Conservation (phyloP, 2,113 vertebrate species). For the Xyrauchen texanus region DNA sequence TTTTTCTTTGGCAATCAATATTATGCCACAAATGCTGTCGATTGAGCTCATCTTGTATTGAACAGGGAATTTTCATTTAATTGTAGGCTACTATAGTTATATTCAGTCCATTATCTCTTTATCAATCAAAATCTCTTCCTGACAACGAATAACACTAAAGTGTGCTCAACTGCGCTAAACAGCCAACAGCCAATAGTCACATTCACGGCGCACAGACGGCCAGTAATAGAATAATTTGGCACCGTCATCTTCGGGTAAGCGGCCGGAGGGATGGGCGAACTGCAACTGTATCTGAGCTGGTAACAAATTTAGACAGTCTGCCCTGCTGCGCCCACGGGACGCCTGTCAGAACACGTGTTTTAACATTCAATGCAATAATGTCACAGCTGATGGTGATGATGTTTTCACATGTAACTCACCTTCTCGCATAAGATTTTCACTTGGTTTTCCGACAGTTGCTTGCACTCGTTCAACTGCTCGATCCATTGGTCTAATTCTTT, state of each 20-base stretch:
- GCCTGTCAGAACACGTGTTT: constrained; percentile 23
- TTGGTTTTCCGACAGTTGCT: constrained; percentile 91
- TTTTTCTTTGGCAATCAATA: too few relatives aligned
- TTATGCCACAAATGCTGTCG: too few relatives aligned
- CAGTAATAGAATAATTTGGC: constrained; percentile 50
- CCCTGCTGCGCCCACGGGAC: not conserved
- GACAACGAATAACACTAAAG: constrained; percentile 31
- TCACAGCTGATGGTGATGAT: not conserved
- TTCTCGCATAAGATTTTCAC: constrained; percentile 95
- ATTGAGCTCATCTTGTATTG: too few relatives aligned
- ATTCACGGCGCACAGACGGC: constrained; percentile 23
- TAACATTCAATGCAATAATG: not conserved
- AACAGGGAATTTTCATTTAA: too few relatives aligned
- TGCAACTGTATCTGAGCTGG: not conserved
- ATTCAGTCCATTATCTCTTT: too few relatives aligned
- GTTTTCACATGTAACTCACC: constrained; percentile 68
- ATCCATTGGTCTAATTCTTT: constrained; percentile 97
- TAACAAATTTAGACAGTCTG: constrained; percentile 11
- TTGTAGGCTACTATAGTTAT: too few relatives aligned
- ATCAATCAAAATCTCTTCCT: constrained; percentile 32
- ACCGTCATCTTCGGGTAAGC: constrained; percentile 36
- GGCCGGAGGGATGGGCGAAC: constrained; percentile 26
- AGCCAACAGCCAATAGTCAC: constrained; percentile 43
- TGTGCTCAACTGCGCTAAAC: constrained; percentile 33
- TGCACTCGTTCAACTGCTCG: constrained; percentile 94